A percentile compares a stretch with the other conserved stretches of the same genome.
Conservation (phyloP, 2,113 vertebrate species). For the Perca fluviatilis region DNA sequence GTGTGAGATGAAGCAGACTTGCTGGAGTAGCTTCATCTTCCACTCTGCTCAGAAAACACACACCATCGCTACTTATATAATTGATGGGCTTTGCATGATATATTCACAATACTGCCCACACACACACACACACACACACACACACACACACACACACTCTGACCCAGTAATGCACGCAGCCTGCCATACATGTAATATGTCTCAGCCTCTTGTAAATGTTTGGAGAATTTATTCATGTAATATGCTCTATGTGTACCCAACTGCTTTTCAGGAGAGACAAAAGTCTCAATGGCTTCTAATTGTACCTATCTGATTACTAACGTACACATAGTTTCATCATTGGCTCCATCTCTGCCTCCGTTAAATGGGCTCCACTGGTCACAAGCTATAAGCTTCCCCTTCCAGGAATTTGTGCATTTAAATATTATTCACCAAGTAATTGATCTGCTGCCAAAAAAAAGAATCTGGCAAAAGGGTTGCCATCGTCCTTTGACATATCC, state of each 20-base stretch:
- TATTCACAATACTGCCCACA: constrained; percentile 12
- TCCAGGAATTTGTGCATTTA: constrained; percentile 4
- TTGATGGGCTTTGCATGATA: constrained; percentile 54
- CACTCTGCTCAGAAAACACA: constrained; percentile 45
- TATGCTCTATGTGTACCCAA: background rate
- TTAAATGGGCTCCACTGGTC: background rate
- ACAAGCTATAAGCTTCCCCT: background rate
- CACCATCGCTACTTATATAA: constrained; percentile 60
- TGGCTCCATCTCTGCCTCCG: background rate
- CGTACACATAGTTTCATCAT: background rate
- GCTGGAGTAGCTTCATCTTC: constrained; percentile 39
- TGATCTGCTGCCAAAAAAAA: constrained; percentile 7
- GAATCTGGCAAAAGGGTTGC: background rate
- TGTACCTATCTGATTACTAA: background rate
- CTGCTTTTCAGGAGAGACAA: background rate
- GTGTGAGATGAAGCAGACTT: constrained; percentile 50
- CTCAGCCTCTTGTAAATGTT: background rate
- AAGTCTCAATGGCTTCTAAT: background rate
- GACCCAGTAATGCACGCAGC: constrained; percentile 1
- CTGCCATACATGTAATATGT: background rate
- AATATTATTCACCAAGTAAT: constrained; percentile 7
- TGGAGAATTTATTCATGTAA: background rate
- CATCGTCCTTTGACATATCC: constrained; percentile 22
- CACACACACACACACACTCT: background rate
- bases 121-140: background rate